Base-by-base conservation (phyloP, 2,113 vertebrate genomes). In the Nesogale talazaci region DNA sequence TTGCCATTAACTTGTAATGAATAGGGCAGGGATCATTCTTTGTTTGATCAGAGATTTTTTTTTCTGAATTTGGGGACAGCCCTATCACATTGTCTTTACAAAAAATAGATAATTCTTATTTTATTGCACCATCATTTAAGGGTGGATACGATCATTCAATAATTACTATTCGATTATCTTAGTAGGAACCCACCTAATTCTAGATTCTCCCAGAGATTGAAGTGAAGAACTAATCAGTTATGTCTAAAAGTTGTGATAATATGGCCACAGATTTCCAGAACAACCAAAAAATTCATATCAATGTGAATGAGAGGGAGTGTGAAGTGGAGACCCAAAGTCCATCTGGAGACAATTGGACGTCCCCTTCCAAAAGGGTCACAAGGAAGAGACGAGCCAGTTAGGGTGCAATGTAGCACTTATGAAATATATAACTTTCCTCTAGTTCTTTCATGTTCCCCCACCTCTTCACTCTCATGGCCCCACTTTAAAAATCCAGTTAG, bases 121-220 rank as follows among this genome's bases (percentile, higher is more conserved):
- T 15, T 76, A 25, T 72, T 63, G 22, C 29, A 72, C 27, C 25
- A n/a, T n/a, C 59, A 16, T 63, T 72, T 91, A 84, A 74, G 46
- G 6, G 22, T 75, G 10, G 83, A 42, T 12, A 59, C 20, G 61
- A 91, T 88, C 40, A 63, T 56, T 70, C 27, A 40, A n/a, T 56
- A 52, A 63, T 29, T 36, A 63, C 40, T 40, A 46, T 74, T n/a
- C 1, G 69, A n/a, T 52, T 70, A n/a, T 42, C 56, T 74, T 10
- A 42, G 15, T 19, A 22, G 12, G 6, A 83, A 36, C 3, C 23
- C 20, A 12, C 12, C 61, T 79, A 84, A 83, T 42, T 20, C 25
- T 40, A 65, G 25, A 59, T 78, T 79, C 65, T 79, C 23, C 88
- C 79, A 88, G 57, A 86, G 74, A 57, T 36, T 56, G 65, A 91